Percentiles rank a stretch among this genome's conserved stretches.
Evolutionary conservation across 1,140 invertebrate genomes (phyloP).

Genomic region (Proctacanthus coquilletti): DNA sequence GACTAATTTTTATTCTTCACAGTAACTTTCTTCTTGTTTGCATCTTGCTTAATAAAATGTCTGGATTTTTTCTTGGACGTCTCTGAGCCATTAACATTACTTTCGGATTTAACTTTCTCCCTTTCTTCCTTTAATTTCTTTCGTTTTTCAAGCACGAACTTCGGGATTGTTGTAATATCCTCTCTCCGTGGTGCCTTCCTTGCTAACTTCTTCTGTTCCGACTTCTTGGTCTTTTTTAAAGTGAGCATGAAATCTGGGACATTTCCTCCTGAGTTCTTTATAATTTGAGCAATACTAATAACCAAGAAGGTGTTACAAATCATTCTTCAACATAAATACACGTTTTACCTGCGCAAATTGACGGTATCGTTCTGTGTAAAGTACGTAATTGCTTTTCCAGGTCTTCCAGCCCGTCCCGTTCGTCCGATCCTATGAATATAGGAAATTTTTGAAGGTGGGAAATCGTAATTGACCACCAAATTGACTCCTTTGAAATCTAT

Average conservation of each 20-base stretch:
- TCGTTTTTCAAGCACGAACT: constrained; percentile 9
- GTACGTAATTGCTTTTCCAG: constrained; percentile 82
- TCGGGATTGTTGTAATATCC: constrained; percentile 42
- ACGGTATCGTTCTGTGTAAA: constrained; percentile 78
- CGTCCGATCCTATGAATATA: constrained; percentile 86
- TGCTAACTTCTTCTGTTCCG: constrained; percentile 41
- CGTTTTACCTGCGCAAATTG: constrained; percentile 61
- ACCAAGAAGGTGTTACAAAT: too few species aligned
- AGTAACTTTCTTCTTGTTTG: too few species aligned
- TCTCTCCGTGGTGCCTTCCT: constrained; percentile 41
- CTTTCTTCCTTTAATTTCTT: constrained; percentile 6
- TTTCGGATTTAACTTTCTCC: too few species aligned
- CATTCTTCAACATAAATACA: not conserved
- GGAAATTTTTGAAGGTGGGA: constrained; percentile 78
- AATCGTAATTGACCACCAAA: constrained; percentile 95
- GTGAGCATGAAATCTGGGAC: constrained; percentile 81
- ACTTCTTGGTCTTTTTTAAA: constrained; percentile 56
- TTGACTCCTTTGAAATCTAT: constrained; percentile 97
- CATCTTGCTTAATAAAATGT: too few species aligned
- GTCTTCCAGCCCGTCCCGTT: constrained; percentile 82
- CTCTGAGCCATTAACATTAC: too few species aligned
- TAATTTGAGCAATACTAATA: constrained; percentile 67
- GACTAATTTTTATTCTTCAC: too few species aligned
- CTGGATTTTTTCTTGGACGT: too few species aligned
- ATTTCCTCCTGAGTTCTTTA: constrained; percentile 74